phyloP scores from a whole-genome alignment of 2,888 invertebrate species.

The Pterostichus niger region DNA sequence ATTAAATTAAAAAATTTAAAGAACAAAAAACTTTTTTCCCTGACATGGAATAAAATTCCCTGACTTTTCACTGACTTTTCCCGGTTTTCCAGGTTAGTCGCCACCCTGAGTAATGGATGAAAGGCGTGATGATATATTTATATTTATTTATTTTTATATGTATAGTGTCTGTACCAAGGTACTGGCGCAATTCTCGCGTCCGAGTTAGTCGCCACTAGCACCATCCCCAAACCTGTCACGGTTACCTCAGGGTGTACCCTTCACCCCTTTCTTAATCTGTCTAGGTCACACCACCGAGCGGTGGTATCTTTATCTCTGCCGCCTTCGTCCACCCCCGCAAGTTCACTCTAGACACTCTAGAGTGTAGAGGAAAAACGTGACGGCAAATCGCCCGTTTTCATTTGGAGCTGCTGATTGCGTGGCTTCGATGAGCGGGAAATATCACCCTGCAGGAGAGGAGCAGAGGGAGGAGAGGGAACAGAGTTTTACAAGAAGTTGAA shows the following conservation, averaged over 20 bases:
- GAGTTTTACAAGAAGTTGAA: too few species aligned
- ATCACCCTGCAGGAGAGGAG: background rate
- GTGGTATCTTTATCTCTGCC: slow-evolving; percentile 23
- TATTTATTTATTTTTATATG: too few species aligned
- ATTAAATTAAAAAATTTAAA: too few species aligned
- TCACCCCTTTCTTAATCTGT: slow-evolving; percentile 15
- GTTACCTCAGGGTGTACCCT: background rate
- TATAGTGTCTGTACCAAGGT: too few species aligned
- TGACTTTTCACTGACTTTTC: too few species aligned
- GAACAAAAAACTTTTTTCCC: too few species aligned
- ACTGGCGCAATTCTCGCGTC: background rate
- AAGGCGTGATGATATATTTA: too few species aligned
- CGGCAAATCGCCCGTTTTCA: slow-evolving; percentile 26
- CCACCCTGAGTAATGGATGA: too few species aligned
- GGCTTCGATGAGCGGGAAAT: background rate
- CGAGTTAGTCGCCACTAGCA: background rate
- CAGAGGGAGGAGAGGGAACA: too few species aligned
- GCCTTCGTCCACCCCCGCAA: background rate
- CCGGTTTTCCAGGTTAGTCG: too few species aligned
- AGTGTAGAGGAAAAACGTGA: background rate
- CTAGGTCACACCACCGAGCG: background rate
- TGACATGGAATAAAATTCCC: too few species aligned
- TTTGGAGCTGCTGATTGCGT: background rate
- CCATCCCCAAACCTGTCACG: background rate
- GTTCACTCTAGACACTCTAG: too few species aligned